These are phyloP conservation scores for Pentalonia nigronervosa DNA, from an alignment of 1,140 invertebrate genomes.

Conservation along the genomic window DNA sequence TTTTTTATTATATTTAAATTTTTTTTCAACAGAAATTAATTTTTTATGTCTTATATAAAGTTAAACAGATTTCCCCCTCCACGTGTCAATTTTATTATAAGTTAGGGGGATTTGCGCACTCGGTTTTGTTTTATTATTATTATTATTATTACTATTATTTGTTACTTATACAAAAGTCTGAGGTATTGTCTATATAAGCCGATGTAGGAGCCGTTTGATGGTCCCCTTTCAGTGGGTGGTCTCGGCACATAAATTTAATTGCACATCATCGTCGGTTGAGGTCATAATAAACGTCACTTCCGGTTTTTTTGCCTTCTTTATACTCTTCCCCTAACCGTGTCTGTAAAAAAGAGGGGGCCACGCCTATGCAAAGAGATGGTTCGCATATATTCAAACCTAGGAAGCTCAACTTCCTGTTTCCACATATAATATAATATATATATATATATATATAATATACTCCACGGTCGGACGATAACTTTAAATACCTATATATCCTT, in stretches of 20 bases:
- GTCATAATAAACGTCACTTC: constrained; percentile 58
- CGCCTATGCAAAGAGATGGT: constrained; percentile 51
- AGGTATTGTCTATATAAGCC: constrained; percentile 44
- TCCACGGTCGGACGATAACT: constrained; percentile 34
- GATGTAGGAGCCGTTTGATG: constrained; percentile 35
- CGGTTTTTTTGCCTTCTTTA: constrained; percentile 55
- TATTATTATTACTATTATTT: not conserved
- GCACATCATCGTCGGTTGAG: constrained; percentile 53
- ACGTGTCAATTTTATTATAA: constrained; percentile 9
- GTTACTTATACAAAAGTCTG: constrained; percentile 37
- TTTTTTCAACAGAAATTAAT: not conserved
- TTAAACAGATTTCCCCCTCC: not conserved
- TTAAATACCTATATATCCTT: constrained; percentile 47
- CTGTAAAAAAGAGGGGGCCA: constrained; percentile 22
- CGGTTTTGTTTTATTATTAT: not conserved
- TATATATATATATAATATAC: constrained; percentile 21
- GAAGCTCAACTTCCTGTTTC: constrained; percentile 53
- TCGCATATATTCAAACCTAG: constrained; percentile 50
- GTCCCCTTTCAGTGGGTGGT: constrained; percentile 52
- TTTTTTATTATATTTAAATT: not conserved
- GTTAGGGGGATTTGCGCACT: not conserved
- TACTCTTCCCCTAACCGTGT: not conserved
- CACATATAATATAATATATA: constrained; percentile 32
- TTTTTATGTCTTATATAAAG: not conserved
- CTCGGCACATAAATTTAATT: constrained; percentile 58